Conservation (phyloP, 2,888 invertebrate genomes). For the Scaptomyza parva region DNA sequence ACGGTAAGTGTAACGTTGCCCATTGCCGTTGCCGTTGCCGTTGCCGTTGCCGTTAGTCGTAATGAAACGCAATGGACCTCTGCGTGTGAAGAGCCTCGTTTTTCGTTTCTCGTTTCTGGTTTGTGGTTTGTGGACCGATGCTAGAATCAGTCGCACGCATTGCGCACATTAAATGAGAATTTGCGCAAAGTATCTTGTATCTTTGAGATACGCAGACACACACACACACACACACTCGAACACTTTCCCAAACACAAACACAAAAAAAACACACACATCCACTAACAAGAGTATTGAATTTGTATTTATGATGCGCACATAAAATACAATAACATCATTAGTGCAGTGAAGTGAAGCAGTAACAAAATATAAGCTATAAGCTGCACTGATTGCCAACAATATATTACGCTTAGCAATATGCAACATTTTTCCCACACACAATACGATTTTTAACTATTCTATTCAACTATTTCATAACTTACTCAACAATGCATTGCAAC, state of each 20-base stretch:
- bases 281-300: conserved; percentile 65
- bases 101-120: too few relatives aligned
- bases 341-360: conserved; percentile 38
- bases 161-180: conserved; percentile 49
- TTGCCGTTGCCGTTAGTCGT: conserved; percentile 66
- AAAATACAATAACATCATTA: conserved; percentile 76
- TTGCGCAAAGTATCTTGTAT: conserved; percentile 54
- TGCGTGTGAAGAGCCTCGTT: conserved; percentile 66
- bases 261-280: background rate
- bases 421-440: too few relatives aligned
- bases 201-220: conserved; percentile 43
- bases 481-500: background rate
- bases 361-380: background rate
- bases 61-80: conserved; percentile 75
- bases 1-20: conserved; percentile 42
- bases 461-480: background rate
- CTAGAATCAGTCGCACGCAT: conserved; percentile 43
- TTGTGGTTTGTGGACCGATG: conserved; percentile 41
- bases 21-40: conserved; percentile 54
- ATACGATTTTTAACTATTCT: background rate
- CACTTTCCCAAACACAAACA: too few relatives aligned
- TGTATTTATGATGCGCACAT: conserved; percentile 77
- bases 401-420: background rate
- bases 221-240: conserved; percentile 5
- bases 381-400: background rate